Percentiles rank a stretch among this genome's conserved stretches.
These are phyloP conservation scores for Hymenochirus boettgeri DNA, from an alignment of 2,113 vertebrate species.

Conservation along the genomic window DNA sequence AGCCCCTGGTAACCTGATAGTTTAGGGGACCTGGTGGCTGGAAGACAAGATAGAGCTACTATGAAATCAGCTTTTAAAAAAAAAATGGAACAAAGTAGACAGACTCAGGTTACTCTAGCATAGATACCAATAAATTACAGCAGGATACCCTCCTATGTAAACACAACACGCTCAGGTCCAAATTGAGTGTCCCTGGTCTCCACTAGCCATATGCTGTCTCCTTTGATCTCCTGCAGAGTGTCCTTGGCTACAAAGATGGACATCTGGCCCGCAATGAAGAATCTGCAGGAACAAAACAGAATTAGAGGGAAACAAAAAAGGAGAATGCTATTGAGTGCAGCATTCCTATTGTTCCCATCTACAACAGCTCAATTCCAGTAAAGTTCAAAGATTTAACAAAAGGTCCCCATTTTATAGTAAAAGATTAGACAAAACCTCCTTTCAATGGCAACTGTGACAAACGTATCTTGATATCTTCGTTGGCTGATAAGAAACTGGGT, in stretches of 20 bases:
- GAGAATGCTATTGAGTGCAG: background rate
- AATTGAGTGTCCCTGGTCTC: slow-evolving; percentile 79
- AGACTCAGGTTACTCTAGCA: background rate
- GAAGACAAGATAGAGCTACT: rapidly evolving
- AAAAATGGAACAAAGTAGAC: too few relatives aligned
- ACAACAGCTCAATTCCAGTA: background rate
- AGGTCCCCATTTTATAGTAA: too few relatives aligned
- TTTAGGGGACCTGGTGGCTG: slow-evolving; percentile 72
- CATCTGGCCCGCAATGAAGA: slow-evolving; percentile 85
- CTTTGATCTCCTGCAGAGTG: slow-evolving; percentile 65
- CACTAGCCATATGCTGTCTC: slow-evolving; percentile 60
- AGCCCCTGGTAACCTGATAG: slow-evolving; percentile 76
- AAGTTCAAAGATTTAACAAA: too few relatives aligned
- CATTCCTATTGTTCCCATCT: too few relatives aligned
- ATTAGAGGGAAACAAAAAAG: background rate
- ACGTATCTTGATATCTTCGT: slow-evolving; percentile 67
- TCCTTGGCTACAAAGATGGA: slow-evolving; percentile 66
- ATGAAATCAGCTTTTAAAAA: background rate
- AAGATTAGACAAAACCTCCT: slow-evolving; percentile 61
- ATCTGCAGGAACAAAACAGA: slow-evolving; percentile 60
- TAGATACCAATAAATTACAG: slow-evolving; percentile 71
- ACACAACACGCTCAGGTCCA: slow-evolving; percentile 65
- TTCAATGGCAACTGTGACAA: slow-evolving; percentile 74
- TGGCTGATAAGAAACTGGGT: slow-evolving; percentile 53
- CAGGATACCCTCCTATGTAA: slow-evolving; percentile 90